These are phyloP conservation scores for Sylvietta virens DNA, from an alignment of 2,113 vertebrate genomes.

Conservation along the genomic window DNA sequence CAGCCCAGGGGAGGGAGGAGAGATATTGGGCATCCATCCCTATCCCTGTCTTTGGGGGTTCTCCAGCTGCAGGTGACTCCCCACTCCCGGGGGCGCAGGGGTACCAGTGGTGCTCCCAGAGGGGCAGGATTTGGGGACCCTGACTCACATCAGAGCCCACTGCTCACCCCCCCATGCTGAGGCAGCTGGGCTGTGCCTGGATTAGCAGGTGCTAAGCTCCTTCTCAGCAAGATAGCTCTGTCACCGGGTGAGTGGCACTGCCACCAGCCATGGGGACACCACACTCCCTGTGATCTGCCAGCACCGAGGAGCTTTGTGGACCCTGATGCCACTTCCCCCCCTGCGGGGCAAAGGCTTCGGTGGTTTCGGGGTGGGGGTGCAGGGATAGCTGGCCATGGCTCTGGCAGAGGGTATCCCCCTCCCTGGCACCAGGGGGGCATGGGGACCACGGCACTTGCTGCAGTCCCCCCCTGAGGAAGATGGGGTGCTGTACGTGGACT, in stretches of 20 bases:
- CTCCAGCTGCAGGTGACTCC: background rate
- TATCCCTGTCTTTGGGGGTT: background rate
- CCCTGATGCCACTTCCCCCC: background rate
- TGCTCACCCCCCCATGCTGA: background rate
- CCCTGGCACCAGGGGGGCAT: fast-evolving
- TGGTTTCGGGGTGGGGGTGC: background rate
- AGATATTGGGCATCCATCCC: background rate
- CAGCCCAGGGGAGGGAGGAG: background rate
- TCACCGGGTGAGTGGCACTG: background rate
- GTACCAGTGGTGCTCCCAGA: background rate
- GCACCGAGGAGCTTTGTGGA: fast-evolving
- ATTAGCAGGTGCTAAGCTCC: conserved; percentile 20
- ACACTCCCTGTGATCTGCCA: background rate
- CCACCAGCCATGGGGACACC: background rate
- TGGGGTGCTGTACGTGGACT: conserved; percentile 72
- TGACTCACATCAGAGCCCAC: fast-evolving
- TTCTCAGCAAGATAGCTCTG: background rate
- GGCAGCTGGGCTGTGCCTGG: background rate
- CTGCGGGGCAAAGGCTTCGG: fast-evolving
- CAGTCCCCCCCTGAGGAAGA: conserved; percentile 44
- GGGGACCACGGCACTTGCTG: conserved; percentile 48
- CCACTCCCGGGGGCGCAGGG: fast-evolving
- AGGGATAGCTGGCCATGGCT: background rate
- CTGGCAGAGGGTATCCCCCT: fast-evolving
- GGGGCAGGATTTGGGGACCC: background rate